Evolutionary conservation across 2,888 invertebrate genomes (phyloP), one percentile per base, ranked within the genome.

Genomic region (Scaptodrosophila latifasciaeformis): DNA sequence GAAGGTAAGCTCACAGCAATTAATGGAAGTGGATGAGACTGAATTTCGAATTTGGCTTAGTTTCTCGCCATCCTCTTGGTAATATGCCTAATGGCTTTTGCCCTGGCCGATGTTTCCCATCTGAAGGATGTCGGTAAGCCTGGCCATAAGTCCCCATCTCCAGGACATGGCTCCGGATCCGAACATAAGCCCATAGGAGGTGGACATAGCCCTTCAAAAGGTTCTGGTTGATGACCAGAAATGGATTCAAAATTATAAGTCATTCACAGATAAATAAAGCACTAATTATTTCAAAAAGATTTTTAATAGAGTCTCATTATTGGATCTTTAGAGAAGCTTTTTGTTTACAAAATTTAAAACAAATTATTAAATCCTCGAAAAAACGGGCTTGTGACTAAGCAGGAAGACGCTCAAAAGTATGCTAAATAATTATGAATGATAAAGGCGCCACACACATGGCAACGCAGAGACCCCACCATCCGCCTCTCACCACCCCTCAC

Each of bases 91-190:
- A 19, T 61, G 13, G 61, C 54, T 18, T 29, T 51, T 18, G 54
- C 47, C 15, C 37, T 52, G 6, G 61, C 55, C 34, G 64, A 64
- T 34, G 64, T 64, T 9, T 47, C 59, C 3, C 58, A 61, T 47
- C n/a, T 64, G 35, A 13, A 40, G 3, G 34, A 45, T 2, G 46
- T 39, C 1, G 18, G 21, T 4, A 15, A 46, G 17, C 19, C 12
- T 15, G 37, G 15, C 17, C 2, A 10, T 24, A 17, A 7, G 10
- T 34, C 18, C 6, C 12, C 29, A 10, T 31, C n/a, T 10, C 12
- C 19, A n/a, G 30, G 9, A 10, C 15, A 24, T 15, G 30, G 0
- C 24, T 24, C 24, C 7, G 24, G 4, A 3, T 3, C 4, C 7
- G 24, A 7, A 3, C 24, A 24, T 7, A 7, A 7, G 4, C 7